Conservation (phyloP, 2,113 vertebrate genomes). For the Dipodomys merriami region DNA sequence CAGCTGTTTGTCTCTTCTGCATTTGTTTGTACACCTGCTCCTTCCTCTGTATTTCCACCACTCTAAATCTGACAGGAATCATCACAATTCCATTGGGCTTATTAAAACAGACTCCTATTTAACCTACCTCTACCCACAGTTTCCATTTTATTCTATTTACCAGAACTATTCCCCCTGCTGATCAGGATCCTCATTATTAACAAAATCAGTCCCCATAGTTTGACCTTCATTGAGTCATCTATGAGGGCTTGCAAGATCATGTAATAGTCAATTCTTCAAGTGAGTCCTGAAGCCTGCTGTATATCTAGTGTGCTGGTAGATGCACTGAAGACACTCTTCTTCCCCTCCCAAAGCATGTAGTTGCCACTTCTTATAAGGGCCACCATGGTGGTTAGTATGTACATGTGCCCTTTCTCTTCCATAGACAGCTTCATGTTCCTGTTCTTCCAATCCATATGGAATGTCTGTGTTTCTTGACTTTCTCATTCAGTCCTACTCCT, state of each 20-base stretch:
- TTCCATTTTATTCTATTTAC: not conserved
- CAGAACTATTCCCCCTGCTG: not conserved
- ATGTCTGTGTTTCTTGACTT: not conserved
- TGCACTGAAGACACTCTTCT: not conserved
- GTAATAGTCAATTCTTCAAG: not conserved
- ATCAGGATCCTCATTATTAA: not conserved
- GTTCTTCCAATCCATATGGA: not conserved
- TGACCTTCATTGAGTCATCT: not conserved
- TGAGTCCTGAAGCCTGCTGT: not conserved
- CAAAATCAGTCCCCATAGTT: not conserved
- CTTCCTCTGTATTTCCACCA: conserved; percentile 20
- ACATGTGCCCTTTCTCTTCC: not conserved
- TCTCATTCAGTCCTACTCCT: not conserved
- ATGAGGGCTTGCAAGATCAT: not conserved
- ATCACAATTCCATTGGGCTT: not conserved
- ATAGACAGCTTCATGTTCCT: not conserved
- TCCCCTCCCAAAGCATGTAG: not conserved
- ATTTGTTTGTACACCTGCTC: not conserved
- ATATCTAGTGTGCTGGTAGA: not conserved
- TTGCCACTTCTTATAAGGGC: not conserved
- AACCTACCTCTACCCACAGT: not conserved
- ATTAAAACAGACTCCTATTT: not conserved
- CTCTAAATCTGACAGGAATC: not conserved
- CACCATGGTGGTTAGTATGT: not conserved
- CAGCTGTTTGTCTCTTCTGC: not conserved